Evolutionary conservation across 37 sponge, comb jelly and placozoan genomes (phyloP).

Genomic region (Bolinopsis microptera): DNA sequence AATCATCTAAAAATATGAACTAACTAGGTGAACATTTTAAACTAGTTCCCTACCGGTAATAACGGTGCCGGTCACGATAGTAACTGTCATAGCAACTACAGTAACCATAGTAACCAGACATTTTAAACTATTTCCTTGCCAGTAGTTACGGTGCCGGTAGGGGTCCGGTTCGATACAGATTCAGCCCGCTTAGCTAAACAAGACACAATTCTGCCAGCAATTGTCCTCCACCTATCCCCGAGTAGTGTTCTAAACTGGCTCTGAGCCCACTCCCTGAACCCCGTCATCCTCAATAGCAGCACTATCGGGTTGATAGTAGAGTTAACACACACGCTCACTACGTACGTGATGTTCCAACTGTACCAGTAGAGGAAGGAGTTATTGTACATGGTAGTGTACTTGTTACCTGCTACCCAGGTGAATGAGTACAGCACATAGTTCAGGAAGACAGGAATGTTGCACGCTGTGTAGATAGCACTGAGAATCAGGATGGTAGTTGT

Average conservation of each 20-base stretch:
- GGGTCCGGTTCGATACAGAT: too few relatives aligned
- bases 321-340: background rate
- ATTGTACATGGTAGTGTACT: background rate
- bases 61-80: too few relatives aligned
- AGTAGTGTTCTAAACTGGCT: background rate
- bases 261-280: background rate
- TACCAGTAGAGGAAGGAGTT: slow-evolving; percentile 22
- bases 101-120: too few relatives aligned
- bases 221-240: too few relatives aligned
- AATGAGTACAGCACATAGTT: background rate
- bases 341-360: slow-evolving; percentile 12
- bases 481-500: slow-evolving; percentile 2
- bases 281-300: background rate
- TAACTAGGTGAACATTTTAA: too few relatives aligned
- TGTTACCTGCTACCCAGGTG: background rate
- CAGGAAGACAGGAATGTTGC: background rate
- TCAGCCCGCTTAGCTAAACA: too few relatives aligned
- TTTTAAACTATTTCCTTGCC: too few relatives aligned
- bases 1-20: too few relatives aligned
- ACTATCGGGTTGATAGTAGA: background rate
- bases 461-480: background rate
- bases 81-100: too few relatives aligned
- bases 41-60: too few relatives aligned
- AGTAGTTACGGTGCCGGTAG: too few relatives aligned
- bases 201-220: too few relatives aligned